Evolutionary conservation across 2,113 vertebrate species (phyloP), one percentile per base, ranked within the genome.

Genomic region (Panthera leo): DNA sequence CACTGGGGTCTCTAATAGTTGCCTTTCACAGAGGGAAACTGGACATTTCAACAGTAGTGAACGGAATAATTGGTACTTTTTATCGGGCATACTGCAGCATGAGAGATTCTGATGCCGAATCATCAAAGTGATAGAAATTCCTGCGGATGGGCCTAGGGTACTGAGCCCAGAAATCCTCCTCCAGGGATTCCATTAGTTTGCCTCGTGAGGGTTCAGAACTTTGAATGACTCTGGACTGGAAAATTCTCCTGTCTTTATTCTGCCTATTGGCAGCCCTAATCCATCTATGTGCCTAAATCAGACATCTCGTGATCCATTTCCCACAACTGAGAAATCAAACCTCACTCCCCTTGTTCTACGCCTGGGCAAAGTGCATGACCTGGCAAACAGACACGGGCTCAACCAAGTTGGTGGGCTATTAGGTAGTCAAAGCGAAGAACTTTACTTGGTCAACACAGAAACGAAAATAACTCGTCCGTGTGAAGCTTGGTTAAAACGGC

Each of bases 381-480:
- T 61, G 85, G 31, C 48, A 93, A 82, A 73, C 2, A 71, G 55
- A 90, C 19, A 29, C 45, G n/a, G 4, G 31, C 71, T 71, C 84
- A 92, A 88, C 82, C 79, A 96, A 83, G 88, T 86, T 97, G 90
- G 67, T 89, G 51, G 86, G 85, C 97, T 94, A 92, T 94, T 76
- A 97, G 94, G 89, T 83, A 95, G 89, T 85, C 85, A 97, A 82
- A 98, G 71, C 3, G 4, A 97, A 78, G 85, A 79, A 16, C 39
- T 94, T 97, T 85, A 86, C 63, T 11, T 21, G 34, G 71, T 97
- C 78, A 96, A 71, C 25, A 88, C n/a, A 89, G 61, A 93, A 93
- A 90, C 96, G 97, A 93, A 98, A 98, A 97, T 78, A 98, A 98
- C 71, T 83, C 94, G 83, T 67, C 94, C 96, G 96, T 99, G 91